Evolutionary conservation across 2,113 vertebrate species (phyloP).

Genomic region (Melospiza georgiana): DNA sequence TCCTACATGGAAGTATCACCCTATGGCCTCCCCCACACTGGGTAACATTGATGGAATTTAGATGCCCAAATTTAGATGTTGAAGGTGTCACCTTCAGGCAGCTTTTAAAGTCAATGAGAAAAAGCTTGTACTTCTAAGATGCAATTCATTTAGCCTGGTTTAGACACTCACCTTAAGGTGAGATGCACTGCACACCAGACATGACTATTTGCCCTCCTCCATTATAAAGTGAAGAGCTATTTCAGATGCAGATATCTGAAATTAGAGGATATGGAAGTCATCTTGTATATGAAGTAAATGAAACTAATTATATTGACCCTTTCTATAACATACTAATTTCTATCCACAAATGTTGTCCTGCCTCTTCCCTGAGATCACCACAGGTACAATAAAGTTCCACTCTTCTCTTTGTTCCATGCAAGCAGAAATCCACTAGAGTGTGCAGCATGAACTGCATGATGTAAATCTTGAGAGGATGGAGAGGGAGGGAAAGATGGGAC

Average conservation of each 20-base stretch:
- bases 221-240: conserved; percentile 6
- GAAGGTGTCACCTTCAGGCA: background rate
- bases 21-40: background rate
- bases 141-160: conserved; percentile 17
- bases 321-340: background rate
- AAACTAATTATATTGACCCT: background rate
- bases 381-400: background rate
- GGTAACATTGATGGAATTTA: background rate
- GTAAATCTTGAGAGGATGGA: background rate
- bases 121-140: background rate
- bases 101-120: background rate
- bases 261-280: background rate
- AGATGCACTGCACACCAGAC: background rate
- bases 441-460: background rate
- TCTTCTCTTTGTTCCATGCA: background rate
- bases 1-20: background rate
- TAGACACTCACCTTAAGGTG: background rate
- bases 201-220: background rate
- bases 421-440: background rate
- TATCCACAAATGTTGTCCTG: background rate
- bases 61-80: background rate
- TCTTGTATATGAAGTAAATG: background rate
- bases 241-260: background rate
- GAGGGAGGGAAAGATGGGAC: background rate
- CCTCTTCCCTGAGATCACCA: background rate